These are phyloP conservation scores for Cryptomyrus ogoouensis DNA, from an alignment of 2,113 vertebrate species.

Conservation along the genomic window DNA sequence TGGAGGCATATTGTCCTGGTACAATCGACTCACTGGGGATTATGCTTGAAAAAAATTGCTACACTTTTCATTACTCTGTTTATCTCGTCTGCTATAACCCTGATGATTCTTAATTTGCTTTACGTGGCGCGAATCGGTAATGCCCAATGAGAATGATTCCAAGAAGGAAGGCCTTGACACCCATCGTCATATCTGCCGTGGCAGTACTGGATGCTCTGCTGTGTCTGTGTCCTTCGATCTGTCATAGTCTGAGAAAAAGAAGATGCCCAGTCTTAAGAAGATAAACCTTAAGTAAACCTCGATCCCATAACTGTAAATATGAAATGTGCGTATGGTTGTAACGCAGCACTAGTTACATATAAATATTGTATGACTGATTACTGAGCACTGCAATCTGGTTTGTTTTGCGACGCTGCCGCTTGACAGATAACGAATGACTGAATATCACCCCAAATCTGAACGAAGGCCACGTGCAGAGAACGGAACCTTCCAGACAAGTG, in stretches of 20 bases:
- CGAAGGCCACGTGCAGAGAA: constrained; percentile 20
- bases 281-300: not conserved
- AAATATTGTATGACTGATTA: not conserved
- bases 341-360: not conserved
- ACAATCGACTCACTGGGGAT: not conserved
- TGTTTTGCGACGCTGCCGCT: not conserved
- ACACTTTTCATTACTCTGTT: constrained; percentile 14
- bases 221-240: not conserved
- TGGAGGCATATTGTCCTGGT: not conserved
- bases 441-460: not conserved
- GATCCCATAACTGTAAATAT: not conserved
- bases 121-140: constrained; percentile 5
- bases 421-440: not conserved
- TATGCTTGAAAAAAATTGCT: not conserved
- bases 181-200: not conserved
- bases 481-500: constrained; percentile 38
- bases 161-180: not conserved
- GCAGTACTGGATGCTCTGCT: not conserved
- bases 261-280: not conserved
- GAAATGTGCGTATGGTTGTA: not conserved
- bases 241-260: not conserved
- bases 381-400: not conserved
- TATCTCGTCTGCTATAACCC: constrained; percentile 14
- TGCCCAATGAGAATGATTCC: constrained; percentile 5
- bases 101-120: constrained; percentile 18